Conservation (phyloP, 2,888 invertebrate species). For the Coelopa pilipes region DNA sequence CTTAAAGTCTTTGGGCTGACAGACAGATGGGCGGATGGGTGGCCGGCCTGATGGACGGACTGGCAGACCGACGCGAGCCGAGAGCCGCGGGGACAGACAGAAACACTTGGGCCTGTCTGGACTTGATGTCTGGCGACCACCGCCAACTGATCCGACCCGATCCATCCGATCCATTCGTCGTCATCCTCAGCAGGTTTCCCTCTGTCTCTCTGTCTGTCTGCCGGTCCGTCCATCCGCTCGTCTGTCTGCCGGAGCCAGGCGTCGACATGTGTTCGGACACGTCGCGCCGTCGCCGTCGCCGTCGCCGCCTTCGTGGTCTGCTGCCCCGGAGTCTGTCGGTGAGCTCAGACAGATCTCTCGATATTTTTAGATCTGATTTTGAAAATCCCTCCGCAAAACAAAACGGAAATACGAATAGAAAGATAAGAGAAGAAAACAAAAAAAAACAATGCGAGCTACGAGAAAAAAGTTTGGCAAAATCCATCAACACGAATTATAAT, state of each 20-base stretch:
- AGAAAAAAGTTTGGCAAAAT: constrained; percentile 12
- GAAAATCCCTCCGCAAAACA: background rate
- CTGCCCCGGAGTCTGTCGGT: constrained; percentile 9
- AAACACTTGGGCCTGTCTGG: background rate
- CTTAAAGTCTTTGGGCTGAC: background rate
- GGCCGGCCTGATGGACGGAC: background rate
- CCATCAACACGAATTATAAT: constrained; percentile 12
- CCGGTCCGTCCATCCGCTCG: too few species aligned
- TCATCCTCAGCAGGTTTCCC: background rate
- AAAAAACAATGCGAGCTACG: too few species aligned
- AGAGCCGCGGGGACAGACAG: background rate
- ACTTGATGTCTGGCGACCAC: background rate
- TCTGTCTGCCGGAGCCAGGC: background rate
- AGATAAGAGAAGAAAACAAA: background rate
- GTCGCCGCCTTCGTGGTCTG: background rate
- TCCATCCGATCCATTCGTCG: background rate
- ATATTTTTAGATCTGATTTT: constrained; percentile 6
- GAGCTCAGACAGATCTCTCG: background rate
- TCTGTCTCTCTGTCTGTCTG: background rate
- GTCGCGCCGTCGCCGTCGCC: background rate
- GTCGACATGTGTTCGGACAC: background rate
- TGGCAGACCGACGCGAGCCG: background rate
- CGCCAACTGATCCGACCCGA: too few species aligned
- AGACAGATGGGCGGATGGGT: too few species aligned
- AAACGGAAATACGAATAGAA: background rate